Percentiles rank a stretch among this genome's conserved stretches.
These are phyloP conservation scores for Xyrichtys novacula DNA, from an alignment of 2,797 vertebrate species.

Conservation along the genomic window DNA sequence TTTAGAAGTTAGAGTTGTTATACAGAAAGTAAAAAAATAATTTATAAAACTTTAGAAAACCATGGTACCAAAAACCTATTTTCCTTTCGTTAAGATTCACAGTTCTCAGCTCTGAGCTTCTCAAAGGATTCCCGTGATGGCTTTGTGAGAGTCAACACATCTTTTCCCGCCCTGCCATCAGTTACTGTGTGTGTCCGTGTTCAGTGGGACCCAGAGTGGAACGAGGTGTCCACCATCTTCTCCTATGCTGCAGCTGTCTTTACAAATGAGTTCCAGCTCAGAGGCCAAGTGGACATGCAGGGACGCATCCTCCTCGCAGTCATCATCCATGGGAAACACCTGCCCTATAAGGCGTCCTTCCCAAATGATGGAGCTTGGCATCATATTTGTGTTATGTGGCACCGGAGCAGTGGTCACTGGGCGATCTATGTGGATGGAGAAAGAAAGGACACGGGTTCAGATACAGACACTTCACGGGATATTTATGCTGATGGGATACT, in stretches of 20 bases:
- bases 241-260: slow-evolving; percentile 88
- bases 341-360: slow-evolving; percentile 87
- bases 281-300: slow-evolving; percentile 81
- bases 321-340: slow-evolving; percentile 89
- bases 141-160: slow-evolving; percentile 81
- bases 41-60: background rate
- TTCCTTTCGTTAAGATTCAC: slow-evolving; percentile 42
- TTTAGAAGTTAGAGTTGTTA: too few relatives aligned
- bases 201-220: slow-evolving; percentile 86
- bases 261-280: slow-evolving; percentile 92
- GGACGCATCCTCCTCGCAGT: slow-evolving; percentile 86
- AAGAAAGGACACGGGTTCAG: slow-evolving; percentile 76
- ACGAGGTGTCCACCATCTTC: slow-evolving; percentile 86
- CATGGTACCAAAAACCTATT: background rate
- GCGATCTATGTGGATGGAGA: slow-evolving; percentile 87
- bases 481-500: slow-evolving; percentile 86
- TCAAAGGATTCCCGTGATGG: slow-evolving; percentile 82
- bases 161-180: slow-evolving; percentile 82
- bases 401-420: slow-evolving; percentile 81
- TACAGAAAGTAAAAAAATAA: background rate
- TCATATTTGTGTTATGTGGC: slow-evolving; percentile 91
- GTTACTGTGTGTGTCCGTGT: slow-evolving; percentile 88
- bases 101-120: slow-evolving; percentile 83
- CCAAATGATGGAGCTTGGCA: slow-evolving; percentile 88
- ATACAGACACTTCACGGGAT: slow-evolving; percentile 70